Conservation (phyloP, 2,888 invertebrate genomes). For the Vesta saturnalis region DNA sequence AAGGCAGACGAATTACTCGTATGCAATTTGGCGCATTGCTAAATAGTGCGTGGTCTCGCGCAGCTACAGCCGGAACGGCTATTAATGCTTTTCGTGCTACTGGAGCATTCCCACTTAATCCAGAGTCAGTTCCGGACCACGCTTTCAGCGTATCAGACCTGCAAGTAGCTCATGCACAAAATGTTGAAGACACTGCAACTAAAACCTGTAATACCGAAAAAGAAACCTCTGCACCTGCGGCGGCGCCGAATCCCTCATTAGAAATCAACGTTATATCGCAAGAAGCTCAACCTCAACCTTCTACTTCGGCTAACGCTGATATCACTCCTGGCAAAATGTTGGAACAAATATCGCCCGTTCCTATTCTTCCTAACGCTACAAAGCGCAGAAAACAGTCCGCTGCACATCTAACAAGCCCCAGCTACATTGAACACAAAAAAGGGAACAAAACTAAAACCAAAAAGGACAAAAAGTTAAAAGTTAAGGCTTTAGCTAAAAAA, state of each 20-base stretch:
- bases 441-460: background rate
- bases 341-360: background rate
- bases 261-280: too few species aligned
- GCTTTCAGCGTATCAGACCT: slow-evolving; percentile 1
- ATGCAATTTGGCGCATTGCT: background rate
- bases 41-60: background rate
- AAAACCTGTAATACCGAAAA: too few species aligned
- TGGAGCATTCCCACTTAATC: background rate
- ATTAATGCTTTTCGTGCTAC: background rate
- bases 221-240: too few species aligned
- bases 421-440: background rate
- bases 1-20: background rate
- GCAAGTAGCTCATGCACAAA: background rate
- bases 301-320: background rate
- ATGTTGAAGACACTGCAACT: too few species aligned
- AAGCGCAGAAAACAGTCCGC: background rate
- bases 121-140: background rate
- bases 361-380: background rate
- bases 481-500: too few species aligned
- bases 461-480: background rate
- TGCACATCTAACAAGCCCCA: background rate
- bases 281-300: background rate
- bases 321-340: background rate
- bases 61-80: background rate
- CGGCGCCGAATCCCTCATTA: too few species aligned